Base-by-base conservation (phyloP, 2,888 invertebrate species). In the Penaeus monodon region DNA sequence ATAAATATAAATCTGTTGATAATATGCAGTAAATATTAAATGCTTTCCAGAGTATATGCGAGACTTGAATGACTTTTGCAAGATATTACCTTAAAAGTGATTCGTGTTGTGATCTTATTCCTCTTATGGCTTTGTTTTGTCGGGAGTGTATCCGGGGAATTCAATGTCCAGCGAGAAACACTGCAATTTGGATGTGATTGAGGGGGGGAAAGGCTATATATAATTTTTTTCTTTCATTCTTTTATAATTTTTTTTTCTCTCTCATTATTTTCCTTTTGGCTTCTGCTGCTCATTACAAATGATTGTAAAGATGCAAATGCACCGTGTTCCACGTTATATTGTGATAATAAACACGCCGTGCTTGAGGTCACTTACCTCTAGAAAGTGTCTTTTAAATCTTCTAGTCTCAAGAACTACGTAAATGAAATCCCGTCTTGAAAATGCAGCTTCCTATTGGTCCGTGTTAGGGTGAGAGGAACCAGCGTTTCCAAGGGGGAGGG, bases 281-380 rank as follows among this genome's bases (percentile, higher is more conserved):
- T 81, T 84, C 70, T 79, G 78, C 78, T 78, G 70, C 70, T 79
- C 79, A 84, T 79, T 57, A 68, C 38, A 81, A 38, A 82, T 57
- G 74, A 49, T 74, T 80, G 65, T 44, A n/a, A 85, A 85, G 80
- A 85, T 80, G 85, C 85, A 80, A 85, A 68, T 64, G 85, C 85
- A 85, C 79, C 80, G 79, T 80, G 80, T 85, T 85, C 64, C 73
- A 64, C 82, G 63, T 73, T 64, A 82, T 87, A 81, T 87, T 87
- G 86, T 87, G 86, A 87, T 87, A 87, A 79, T 80, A 80, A 85
- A 87, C 85, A 85, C 80, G 85, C 82, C 74, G 82, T 85, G 85
- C 85, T 85, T 81, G 85, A 80, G 83, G 81, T 81, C 49, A 76
- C n/a, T 66, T 63, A 81, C 86, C 76, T 70, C 86, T 65, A 70